phyloP scores from a whole-genome alignment of 2,797 vertebrate species.

The Chelonia mydas region DNA sequence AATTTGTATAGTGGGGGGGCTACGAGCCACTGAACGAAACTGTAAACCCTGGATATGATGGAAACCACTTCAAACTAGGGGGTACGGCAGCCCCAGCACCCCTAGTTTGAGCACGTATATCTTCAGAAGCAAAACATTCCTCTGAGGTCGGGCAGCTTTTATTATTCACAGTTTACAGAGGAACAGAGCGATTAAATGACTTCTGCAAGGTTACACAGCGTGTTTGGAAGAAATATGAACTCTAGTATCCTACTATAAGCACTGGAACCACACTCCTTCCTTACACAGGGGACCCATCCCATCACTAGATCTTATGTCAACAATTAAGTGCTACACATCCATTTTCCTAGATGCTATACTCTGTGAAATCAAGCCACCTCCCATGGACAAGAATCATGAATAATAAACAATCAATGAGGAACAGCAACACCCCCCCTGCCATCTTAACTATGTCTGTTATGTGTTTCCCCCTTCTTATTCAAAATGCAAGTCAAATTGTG shows the following conservation, averaged over 20 bases:
- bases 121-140: too few species aligned
- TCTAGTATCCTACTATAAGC: neutral
- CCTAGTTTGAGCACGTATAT: too few species aligned
- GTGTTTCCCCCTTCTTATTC: neutral
- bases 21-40: too few species aligned
- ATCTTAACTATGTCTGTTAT: neutral
- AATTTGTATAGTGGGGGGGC: too few species aligned
- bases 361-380: neutral
- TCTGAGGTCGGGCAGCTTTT: too few species aligned
- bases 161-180: neutral
- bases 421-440: neutral
- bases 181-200: neutral
- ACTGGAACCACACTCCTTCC: neutral
- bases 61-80: too few species aligned
- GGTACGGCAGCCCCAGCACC: too few species aligned
- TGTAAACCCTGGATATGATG: too few species aligned
- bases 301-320: neutral
- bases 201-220: neutral
- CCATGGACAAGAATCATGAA: neutral
- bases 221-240: neutral
- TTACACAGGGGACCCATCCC: neutral
- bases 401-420: neutral
- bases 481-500: neutral
- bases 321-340: neutral
- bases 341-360: neutral